Conservation (phyloP, 1,140 invertebrate genomes). For the Drosophila tsacasi region DNA sequence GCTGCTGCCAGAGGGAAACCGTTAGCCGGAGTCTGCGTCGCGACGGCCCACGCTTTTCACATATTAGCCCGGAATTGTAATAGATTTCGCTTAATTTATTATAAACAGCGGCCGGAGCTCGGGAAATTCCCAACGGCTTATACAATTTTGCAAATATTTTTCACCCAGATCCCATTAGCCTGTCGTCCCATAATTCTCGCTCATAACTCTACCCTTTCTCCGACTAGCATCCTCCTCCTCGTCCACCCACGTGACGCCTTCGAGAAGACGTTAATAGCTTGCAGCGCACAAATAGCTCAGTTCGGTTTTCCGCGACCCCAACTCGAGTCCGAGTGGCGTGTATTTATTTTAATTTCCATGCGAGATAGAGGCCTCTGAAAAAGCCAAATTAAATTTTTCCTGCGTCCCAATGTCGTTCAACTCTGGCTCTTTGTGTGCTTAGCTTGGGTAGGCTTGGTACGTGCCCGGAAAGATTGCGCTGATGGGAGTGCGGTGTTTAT, state of each 20-base stretch:
- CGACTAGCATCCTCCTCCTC: conserved; percentile 1
- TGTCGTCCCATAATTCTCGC: conserved; percentile 72
- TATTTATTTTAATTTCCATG: conserved; percentile 72
- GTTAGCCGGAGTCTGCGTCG: conserved; percentile 31
- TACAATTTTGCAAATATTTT: conserved; percentile 54
- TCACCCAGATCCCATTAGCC: conserved; percentile 48
- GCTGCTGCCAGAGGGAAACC: conserved; percentile 21
- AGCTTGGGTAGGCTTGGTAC: conserved; percentile 46
- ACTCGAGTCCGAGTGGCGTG: conserved; percentile 29
- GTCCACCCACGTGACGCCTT: conserved; percentile 67
- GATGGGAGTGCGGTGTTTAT: conserved; percentile 47
- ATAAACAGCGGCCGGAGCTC: conserved; percentile 46
- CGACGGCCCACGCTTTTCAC: conserved; percentile 58
- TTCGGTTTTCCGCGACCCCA: conserved; percentile 35
- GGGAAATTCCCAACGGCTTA: conserved; percentile 35
- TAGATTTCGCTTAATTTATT: conserved; percentile 80
- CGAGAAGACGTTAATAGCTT: conserved; percentile 68
- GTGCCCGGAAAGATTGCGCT: conserved; percentile 54
- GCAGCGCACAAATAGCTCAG: conserved; percentile 57
- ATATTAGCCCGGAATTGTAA: conserved; percentile 75
- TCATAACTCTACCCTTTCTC: conserved; percentile 48
- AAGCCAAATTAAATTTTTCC: conserved; percentile 56
- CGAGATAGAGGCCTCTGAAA: conserved; percentile 35
- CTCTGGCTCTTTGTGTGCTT: conserved; percentile 39
- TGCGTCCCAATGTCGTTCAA: conserved; percentile 69